Conservation (phyloP, 2,113 vertebrate species). For the Nyctibius bracteatus region DNA sequence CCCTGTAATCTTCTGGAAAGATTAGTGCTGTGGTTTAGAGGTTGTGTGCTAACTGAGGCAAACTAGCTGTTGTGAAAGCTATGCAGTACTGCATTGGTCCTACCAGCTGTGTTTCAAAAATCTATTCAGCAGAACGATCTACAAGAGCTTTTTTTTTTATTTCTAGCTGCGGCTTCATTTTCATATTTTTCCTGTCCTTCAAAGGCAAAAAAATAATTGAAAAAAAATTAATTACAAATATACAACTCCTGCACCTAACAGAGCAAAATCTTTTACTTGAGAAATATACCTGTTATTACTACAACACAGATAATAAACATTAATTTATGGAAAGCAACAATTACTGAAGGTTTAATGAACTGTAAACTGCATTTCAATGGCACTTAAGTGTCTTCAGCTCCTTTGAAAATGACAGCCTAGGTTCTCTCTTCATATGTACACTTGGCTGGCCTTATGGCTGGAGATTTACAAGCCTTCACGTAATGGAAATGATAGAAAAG, state of each 20-base stretch:
- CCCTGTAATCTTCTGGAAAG: background rate
- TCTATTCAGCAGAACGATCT: background rate
- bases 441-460: background rate
- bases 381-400: background rate
- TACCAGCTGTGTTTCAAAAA: background rate
- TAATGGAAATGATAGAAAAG: background rate
- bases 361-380: background rate
- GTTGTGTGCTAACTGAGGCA: background rate
- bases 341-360: background rate
- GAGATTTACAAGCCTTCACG: background rate
- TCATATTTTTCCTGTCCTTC: background rate
- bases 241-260: background rate
- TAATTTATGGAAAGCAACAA: background rate
- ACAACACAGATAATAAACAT: background rate
- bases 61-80: background rate
- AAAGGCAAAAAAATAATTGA: background rate
- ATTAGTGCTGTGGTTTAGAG: background rate
- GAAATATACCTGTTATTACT: background rate
- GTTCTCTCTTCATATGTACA: background rate
- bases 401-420: background rate
- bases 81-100: background rate
- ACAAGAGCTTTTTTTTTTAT: background rate
- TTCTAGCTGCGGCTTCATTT: background rate
- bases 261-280: background rate
- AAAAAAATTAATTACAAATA: background rate